Evolutionary conservation across 2,113 vertebrate genomes (phyloP).

Genomic region (Phalacrocorax pelagicus): DNA sequence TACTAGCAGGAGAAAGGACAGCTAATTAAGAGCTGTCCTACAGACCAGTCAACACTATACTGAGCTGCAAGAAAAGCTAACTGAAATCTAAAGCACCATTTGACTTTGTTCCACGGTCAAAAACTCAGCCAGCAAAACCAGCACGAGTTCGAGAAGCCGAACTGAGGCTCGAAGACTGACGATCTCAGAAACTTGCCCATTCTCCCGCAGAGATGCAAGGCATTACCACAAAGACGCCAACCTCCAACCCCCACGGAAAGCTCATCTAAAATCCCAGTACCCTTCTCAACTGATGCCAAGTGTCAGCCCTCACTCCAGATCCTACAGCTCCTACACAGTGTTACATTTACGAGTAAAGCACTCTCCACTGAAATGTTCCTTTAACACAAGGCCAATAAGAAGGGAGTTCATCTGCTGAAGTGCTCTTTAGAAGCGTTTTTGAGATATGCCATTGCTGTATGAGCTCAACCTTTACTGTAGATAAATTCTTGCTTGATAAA

Average conservation of each 20-base stretch:
- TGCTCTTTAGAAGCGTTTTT: not conserved
- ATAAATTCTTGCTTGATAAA: not conserved
- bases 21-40: not conserved
- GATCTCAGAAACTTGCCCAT: not conserved
- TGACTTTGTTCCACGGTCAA: not conserved
- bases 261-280: not conserved
- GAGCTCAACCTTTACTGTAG: not conserved
- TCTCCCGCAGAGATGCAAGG: not conserved
- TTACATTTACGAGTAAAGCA: accelerated
- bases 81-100: not conserved
- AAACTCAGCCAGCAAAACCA: not conserved
- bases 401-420: not conserved
- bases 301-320: not conserved
- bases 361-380: not conserved
- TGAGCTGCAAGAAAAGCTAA: not conserved
- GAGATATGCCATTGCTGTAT: not conserved
- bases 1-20: not conserved
- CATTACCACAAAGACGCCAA: not conserved
- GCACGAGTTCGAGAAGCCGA: not conserved
- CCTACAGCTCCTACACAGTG: not conserved
- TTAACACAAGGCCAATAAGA: not conserved
- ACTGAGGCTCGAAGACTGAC: not conserved
- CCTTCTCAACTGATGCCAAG: not conserved
- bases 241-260: not conserved
- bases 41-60: not conserved